phyloP scores from a whole-genome alignment of 2,797 vertebrate species.

The Xiphorhynchus erythropygius region DNA sequence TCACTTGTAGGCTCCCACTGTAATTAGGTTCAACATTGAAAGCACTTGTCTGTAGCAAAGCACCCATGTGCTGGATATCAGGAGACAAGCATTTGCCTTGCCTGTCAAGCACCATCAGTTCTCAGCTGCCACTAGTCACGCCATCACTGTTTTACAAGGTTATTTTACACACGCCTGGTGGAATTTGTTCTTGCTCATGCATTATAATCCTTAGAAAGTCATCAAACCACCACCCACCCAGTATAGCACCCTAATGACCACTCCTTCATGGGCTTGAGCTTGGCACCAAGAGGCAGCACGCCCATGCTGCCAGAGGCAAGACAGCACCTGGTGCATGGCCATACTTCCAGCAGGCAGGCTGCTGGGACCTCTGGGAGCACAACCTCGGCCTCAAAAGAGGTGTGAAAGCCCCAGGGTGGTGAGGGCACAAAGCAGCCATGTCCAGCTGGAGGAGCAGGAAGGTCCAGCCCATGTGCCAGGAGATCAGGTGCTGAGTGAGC shows the following conservation, averaged over 20 bases:
- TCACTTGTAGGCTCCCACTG: not conserved
- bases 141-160: not conserved
- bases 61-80: not conserved
- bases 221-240: not conserved
- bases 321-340: not conserved
- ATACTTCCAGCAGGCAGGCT: not conserved
- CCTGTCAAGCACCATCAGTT: not conserved
- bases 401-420: not conserved
- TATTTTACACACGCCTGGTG: not conserved
- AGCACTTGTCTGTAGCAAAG: not conserved
- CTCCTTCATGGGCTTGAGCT: not conserved
- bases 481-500: not conserved
- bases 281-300: not conserved
- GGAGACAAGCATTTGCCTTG: not conserved
- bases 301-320: not conserved
- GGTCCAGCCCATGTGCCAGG: not conserved
- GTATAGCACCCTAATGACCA: accelerated
- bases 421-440: accelerated
- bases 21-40: not conserved
- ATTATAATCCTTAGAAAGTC: not conserved
- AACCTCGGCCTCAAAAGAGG: not conserved
- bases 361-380: not conserved
- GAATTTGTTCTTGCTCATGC: not conserved
- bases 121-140: not conserved
- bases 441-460: not conserved